Base-by-base conservation (phyloP, 2,113 vertebrate genomes). In the Colinus virginianus region DNA sequence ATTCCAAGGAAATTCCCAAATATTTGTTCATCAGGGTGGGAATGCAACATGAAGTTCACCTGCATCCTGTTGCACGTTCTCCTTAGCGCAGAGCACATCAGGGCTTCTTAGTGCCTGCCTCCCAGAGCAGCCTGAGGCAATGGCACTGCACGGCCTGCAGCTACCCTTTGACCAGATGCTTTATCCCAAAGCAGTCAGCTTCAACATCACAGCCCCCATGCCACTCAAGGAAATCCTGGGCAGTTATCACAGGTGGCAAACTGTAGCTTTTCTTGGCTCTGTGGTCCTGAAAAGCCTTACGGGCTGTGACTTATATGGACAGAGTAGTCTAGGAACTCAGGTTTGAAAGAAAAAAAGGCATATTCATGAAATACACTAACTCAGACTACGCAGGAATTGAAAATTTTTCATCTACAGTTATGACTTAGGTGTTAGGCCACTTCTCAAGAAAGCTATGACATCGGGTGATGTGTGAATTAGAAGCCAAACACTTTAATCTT, bases 91-190 rank as follows among this genome's bases (percentile, higher is more conserved):
- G 55, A 36, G 6, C 23, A 11, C 1, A 1, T 3, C 13, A 10
- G 5, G 28, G 42, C 32, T 67, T 46, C 53, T 51, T 25, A 14
- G 32, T 11, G 59, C 53, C 48, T 15, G 53, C 53, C 48, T 15
- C 0, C 0, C 4, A 51, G n/a, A 75, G 49, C 1, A 0, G 5
- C 14, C 16, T 5, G 8, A 19, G n/a, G 18, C 17, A 67, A 13
- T 1, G 0, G 42, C 59, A 45, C 18, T 4, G 74, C 1, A 0
- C 45, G 17, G 32, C 38, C 38, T 40, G 16, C 19, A 40, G 63
- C 68, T 34, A 22, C 13, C 1, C 3, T 46, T 40, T 43, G n/a
- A 20, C 30, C 55, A 30, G 66, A 64, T 30, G 11, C 16, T 53
- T 9, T n/a, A 38, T 4, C 62, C 62, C 1, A 1, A 38, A 58